Base-by-base conservation (phyloP, 2,888 invertebrate genomes). In the Lycia hirtaria region DNA sequence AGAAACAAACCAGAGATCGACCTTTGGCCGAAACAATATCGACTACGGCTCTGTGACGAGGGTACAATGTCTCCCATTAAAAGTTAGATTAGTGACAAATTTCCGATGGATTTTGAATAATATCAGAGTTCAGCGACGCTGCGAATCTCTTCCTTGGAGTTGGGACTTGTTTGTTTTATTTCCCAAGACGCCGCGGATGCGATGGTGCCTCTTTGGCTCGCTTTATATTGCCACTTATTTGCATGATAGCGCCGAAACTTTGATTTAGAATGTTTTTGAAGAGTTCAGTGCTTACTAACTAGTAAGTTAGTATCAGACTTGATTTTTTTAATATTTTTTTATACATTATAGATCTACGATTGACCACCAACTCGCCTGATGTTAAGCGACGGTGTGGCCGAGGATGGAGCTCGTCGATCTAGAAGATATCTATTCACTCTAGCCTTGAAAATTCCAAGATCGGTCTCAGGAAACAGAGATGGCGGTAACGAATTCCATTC, bases 11-110 rank as follows among this genome's bases (percentile, higher is more conserved):
- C 49, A 52, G 64, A 30, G 69, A 70, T 72, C 69, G 73, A 68
- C 69, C 63, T 64, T 69, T 65, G 62, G 50, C 50, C 68, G 44
- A 65, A 73, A 71, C 71, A 72, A 71, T 67, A 55, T 55, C 50
- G 68, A 68, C 70, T 55, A 40, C 50, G 28, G 40, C 4, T 17
- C n/a, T 7, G 44, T 78, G 78, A 78, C 74, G 67, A 78, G 79
- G 78, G 78, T 78, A 41, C 40, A 49, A 56, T 52, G 48, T 62
- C 49, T 30, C 64, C 73, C 73, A 78, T 78, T 78, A 79, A 75
- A 78, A 78, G 71, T 78, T 79, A 73, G 69, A 78, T 74, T 71
- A 72, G 68, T 72, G 72, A 75, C 73, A 74, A 76, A 78, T 76
- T 73, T 69, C 64, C 65, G 72, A 75, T 67, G 67, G 69, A 68